Percentiles rank a stretch among this genome's conserved stretches.
These are phyloP conservation scores for Oxycera nigricornis DNA, from an alignment of 2,888 invertebrate genomes.

Conservation along the genomic window DNA sequence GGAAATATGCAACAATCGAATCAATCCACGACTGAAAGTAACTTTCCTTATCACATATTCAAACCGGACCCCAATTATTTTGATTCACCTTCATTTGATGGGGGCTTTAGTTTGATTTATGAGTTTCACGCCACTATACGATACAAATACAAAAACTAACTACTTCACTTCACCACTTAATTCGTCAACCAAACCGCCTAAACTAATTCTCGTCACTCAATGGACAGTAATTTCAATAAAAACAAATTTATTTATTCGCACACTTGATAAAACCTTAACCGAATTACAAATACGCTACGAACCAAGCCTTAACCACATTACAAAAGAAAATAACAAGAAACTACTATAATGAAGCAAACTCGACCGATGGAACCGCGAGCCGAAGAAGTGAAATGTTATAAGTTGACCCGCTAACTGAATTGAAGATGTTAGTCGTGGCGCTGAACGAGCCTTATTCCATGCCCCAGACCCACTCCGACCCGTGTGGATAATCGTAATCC, in stretches of 20 bases:
- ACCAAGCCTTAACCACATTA: not conserved
- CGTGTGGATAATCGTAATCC: no score
- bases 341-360: not conserved
- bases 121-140: no score
- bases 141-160: not conserved
- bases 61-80: conserved; percentile 6
- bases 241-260: not conserved
- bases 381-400: conserved; percentile 18
- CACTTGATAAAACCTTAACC: not conserved
- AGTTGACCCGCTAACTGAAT: conserved; percentile 9
- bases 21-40: not conserved
- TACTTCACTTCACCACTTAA: not conserved
- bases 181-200: not conserved
- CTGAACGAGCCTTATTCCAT: not conserved
- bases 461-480: not conserved
- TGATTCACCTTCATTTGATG: no score
- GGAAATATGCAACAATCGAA: not conserved
- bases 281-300: not conserved
- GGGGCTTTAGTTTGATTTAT: no score
- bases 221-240: not conserved
- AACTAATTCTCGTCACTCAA: not conserved
- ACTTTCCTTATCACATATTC: not conserved
- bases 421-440: no score
- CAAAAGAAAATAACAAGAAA: not conserved
- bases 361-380: not conserved